A percentile compares a stretch with the other conserved stretches of the same genome.
Evolutionary conservation across 2,797 vertebrate genomes (phyloP).

Genomic region (Heteromormyrus szaboi): DNA sequence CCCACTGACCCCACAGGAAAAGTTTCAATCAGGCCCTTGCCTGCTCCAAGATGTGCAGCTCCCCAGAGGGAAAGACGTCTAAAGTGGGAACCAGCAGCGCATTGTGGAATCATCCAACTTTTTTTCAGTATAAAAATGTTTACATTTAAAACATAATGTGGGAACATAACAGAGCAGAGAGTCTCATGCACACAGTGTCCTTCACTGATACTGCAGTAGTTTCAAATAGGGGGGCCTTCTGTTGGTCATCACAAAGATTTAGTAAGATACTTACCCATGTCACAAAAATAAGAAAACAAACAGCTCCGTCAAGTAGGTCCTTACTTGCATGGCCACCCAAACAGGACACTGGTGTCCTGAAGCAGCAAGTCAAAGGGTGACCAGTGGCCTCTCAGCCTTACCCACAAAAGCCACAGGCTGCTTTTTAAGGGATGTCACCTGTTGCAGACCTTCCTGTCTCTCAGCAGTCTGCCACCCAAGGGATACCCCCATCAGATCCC

Average conservation of each 20-base stretch:
- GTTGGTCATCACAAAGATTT: background rate
- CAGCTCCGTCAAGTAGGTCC: background rate
- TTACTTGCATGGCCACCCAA: background rate
- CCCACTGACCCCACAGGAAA: conserved; percentile 46
- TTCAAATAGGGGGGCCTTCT: background rate
- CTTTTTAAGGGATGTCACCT: background rate
- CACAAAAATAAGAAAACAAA: background rate
- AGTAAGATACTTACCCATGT: background rate
- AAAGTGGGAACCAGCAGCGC: background rate
- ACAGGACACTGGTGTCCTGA: background rate
- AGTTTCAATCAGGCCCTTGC: conserved; percentile 36
- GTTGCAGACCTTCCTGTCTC: background rate
- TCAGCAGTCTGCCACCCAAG: background rate
- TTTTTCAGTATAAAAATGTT: background rate
- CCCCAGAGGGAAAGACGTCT: background rate
- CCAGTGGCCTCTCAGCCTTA: background rate
- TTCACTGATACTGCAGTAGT: background rate
- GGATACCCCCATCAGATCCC: background rate
- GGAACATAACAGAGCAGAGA: background rate
- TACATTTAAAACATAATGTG: conserved; percentile 9
- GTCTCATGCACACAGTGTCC: background rate
- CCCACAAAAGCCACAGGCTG: background rate
- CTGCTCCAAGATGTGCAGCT: background rate
- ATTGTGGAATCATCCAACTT: background rate
- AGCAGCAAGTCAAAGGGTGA: background rate